Conservation (phyloP, 2,113 vertebrate genomes). For the Ctenomys sociabilis region DNA sequence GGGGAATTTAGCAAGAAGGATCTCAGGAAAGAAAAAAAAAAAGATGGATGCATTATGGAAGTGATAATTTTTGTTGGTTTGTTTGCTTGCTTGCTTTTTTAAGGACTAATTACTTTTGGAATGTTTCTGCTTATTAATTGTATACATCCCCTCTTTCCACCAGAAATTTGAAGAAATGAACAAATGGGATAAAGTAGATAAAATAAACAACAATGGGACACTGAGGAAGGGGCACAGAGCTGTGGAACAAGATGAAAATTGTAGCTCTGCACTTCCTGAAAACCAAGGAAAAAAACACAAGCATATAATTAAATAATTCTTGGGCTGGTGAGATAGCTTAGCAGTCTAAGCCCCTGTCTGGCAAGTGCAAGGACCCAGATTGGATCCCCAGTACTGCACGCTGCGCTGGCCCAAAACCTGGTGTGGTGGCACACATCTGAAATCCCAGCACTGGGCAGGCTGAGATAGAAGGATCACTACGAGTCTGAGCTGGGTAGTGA, state of each 20-base stretch:
- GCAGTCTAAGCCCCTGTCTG: no score
- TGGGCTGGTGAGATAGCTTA: no score
- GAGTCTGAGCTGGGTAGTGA: no score
- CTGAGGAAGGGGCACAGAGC: neutral
- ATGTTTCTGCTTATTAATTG: slow-evolving; percentile 5
- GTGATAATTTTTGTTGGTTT: neutral
- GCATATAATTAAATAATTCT: neutral
- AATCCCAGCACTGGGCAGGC: no score
- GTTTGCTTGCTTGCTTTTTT: neutral
- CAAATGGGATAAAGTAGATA: neutral
- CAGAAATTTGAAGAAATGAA: neutral
- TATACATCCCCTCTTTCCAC: neutral
- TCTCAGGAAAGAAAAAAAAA: neutral
- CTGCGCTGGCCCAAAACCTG: no score
- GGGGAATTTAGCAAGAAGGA: neutral
- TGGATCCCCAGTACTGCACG: no score
- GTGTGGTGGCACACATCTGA: no score
- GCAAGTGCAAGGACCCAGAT: no score
- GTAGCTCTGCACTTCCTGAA: slow-evolving; percentile 17
- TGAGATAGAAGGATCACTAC: no score
- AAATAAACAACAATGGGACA: slow-evolving; percentile 21
- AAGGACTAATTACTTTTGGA: neutral
- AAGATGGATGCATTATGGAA: neutral
- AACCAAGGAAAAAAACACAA: neutral
- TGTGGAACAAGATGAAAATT: slow-evolving; percentile 44